These are phyloP conservation scores for Talpa occidentalis DNA, from an alignment of 2,113 vertebrate species.

Conservation along the genomic window DNA sequence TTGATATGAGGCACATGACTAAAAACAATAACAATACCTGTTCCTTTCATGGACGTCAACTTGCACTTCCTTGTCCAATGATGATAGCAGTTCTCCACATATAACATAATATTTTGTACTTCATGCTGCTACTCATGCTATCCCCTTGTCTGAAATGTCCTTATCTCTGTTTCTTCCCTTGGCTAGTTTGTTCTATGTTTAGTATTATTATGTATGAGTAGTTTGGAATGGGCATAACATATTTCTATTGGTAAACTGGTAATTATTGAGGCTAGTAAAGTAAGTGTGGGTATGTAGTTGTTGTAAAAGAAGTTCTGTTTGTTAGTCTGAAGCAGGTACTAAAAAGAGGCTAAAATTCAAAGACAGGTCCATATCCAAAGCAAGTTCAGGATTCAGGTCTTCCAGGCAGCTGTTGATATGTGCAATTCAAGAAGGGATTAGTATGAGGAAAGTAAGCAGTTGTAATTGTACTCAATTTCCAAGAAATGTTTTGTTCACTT, in stretches of 20 bases:
- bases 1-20: not conserved
- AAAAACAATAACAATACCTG: not conserved
- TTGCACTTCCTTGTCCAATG: not conserved
- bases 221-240: not conserved
- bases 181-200: not conserved
- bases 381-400: not conserved
- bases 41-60: slow-evolving; percentile 5
- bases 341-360: slow-evolving; percentile 9
- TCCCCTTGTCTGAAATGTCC: not conserved
- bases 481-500: not conserved
- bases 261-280: not conserved
- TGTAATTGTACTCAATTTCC: not conserved
- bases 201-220: not conserved
- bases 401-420: not conserved
- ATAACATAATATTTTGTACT: not conserved
- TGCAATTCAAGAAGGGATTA: not conserved
- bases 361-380: not conserved
- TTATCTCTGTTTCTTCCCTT: not conserved
- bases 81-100: not conserved
- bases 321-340: not conserved
- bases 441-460: not conserved
- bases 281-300: not conserved
- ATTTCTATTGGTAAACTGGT: not conserved
- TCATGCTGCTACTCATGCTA: not conserved
- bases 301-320: not conserved